Conservation (phyloP, 2,888 invertebrate genomes). For the Plebejus melissa region DNA sequence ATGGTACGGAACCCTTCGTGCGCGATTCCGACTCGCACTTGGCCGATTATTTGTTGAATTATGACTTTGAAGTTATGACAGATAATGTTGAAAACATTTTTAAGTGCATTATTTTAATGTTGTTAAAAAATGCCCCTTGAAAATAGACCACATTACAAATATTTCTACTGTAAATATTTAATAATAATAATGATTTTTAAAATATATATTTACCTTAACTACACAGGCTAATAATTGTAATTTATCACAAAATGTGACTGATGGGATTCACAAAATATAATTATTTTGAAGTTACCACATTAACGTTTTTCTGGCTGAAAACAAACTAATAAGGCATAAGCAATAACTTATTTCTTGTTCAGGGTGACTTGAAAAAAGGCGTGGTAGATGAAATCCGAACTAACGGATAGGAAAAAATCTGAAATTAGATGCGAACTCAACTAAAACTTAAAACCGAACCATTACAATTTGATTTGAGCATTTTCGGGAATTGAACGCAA, state of each 20-base stretch:
- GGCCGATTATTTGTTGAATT: no score
- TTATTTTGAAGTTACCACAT: background rate
- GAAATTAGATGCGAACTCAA: no score
- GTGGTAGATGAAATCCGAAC: no score
- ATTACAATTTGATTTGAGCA: no score
- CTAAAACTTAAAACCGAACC: background rate
- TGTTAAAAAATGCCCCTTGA: background rate
- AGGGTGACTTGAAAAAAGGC: no score
- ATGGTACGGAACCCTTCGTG: no score
- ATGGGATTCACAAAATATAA: background rate
- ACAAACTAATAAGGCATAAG: background rate
- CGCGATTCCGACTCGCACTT: no score
- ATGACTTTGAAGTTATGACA: no score
- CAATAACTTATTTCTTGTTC: background rate
- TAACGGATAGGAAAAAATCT: no score
- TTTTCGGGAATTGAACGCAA: no score
- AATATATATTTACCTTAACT: conserved; percentile 16
- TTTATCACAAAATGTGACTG: conserved; percentile 17
- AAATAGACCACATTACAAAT: conserved; percentile 9
- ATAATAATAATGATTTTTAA: conserved; percentile 6
- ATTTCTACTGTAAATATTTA: background rate
- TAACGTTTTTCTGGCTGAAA: background rate
- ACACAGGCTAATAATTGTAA: conserved; percentile 21
- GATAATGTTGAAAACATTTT: no score
- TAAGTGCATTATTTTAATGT: background rate